Evolutionary conservation across 2,113 vertebrate genomes (phyloP), one percentile per base, ranked within the genome.

Genomic region (Chelonoidis abingdonii): DNA sequence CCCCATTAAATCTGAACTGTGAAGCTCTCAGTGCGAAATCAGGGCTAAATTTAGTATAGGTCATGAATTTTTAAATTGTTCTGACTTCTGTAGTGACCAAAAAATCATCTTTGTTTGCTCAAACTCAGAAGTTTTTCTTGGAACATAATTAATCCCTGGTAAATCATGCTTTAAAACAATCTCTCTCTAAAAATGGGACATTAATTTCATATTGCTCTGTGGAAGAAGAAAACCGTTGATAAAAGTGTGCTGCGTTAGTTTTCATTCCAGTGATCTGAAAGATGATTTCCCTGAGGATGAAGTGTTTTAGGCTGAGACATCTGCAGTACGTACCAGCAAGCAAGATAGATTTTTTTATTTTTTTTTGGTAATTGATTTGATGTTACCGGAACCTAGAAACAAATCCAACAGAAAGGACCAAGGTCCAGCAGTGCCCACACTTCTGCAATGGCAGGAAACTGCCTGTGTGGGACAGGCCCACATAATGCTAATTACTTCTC

Each of bases 201-300:
- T 35, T 50, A 50, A 31, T 29, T 29, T 3, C 4, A 57, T 54
- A 4, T 47, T 3, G 1, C 11, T 78, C 31, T 88, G 5, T 5
- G 80, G 82, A 80, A 83, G 81, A 76, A 52, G 12, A 25, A 21
- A 59, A 29, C 27, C 31, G 86, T 82, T 47, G 47, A 83, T 86
- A n/a, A 9, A 3, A 35, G 10, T 0, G 1, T 13, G 50, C 35
- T 17, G 50, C 41, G 47, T 35, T 83, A 2, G 21, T 79, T 84
- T 93, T 35, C 9, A 89, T 84, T n/a, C 53, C 0, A 0, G 44
- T 21, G 13, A 38, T 49, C 10, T 6, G 84, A 47, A 82, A 76
- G 10, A 9, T 83, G 78, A 25, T 75, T 65, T 72, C 35, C 9
- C 10, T 4, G 13, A 0, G 2, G 44, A 56, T 65, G 41, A 10